These are phyloP conservation scores for Anagrus nilaparvatae DNA, from an alignment of 1,140 invertebrate genomes.

Conservation along the genomic window DNA sequence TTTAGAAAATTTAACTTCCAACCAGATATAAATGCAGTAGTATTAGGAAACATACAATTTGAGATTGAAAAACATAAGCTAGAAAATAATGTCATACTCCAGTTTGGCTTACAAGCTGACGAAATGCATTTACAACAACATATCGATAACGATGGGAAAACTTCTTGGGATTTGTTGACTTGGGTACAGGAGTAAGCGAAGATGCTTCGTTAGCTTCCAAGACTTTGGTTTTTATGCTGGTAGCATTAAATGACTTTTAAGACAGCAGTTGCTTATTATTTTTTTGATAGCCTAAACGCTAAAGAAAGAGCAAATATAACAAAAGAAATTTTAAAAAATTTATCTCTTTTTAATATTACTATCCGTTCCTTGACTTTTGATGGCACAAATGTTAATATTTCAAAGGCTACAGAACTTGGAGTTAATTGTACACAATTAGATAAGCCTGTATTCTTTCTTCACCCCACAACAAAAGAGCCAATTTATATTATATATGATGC, in stretches of 20 bases:
- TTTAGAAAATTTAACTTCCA: too few relatives aligned
- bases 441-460: conserved; percentile 25
- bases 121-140: not conserved
- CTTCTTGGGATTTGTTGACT: not conserved
- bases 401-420: conserved; percentile 13
- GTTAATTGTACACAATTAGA: conserved; percentile 16
- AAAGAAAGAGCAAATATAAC: not conserved
- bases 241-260: conserved; percentile 2
- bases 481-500: conserved; percentile 28
- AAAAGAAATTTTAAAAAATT: not conserved
- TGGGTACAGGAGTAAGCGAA: not conserved
- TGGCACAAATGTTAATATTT: conserved; percentile 11
- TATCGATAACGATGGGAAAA: not conserved
- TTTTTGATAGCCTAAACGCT: not conserved
- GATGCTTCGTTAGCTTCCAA: not conserved
- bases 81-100: too few relatives aligned
- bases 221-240: conserved; percentile 3
- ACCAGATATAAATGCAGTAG: too few relatives aligned
- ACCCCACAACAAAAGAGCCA: conserved; percentile 20
- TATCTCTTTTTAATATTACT: conserved; percentile 14
- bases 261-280: not conserved
- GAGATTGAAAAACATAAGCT: too few relatives aligned
- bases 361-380: conserved; percentile 13
- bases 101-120: too few relatives aligned
- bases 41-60: too few relatives aligned